Percentiles rank a stretch among this genome's conserved stretches.
Conservation (phyloP, 2,888 invertebrate genomes). For the Rhogogaster chlorosoma region DNA sequence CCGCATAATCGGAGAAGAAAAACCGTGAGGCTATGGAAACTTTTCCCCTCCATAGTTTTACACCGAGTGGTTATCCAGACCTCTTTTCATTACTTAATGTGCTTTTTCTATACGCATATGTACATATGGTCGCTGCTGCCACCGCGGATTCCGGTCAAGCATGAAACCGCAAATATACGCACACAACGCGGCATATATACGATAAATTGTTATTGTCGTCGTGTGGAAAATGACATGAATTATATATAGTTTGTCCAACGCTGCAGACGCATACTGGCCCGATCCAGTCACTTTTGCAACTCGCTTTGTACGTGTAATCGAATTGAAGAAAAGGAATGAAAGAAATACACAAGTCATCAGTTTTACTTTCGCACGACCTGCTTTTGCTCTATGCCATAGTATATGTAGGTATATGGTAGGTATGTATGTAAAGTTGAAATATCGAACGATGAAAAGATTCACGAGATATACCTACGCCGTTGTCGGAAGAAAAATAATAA, state of each 20-base stretch:
- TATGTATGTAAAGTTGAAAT: background rate
- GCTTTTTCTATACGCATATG: background rate
- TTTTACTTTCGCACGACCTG: slow-evolving; percentile 28
- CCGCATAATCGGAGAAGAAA: background rate
- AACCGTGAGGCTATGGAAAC: background rate
- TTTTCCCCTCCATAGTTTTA: background rate
- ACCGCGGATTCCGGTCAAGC: background rate
- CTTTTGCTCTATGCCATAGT: background rate
- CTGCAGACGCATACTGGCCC: background rate
- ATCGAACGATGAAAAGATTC: background rate
- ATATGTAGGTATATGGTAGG: background rate
- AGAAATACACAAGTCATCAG: slow-evolving; percentile 18
- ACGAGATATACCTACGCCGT: background rate
- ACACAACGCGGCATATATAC: no score
- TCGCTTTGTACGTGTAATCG: background rate
- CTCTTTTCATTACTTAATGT: background rate
- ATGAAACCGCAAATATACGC: background rate
- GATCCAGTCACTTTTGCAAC: background rate
- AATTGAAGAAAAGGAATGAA: background rate
- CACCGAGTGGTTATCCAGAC: background rate
- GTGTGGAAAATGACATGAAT: background rate
- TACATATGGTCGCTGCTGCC: background rate
- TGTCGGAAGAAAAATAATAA: background rate
- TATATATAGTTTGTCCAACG: background rate
- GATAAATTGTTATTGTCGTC: background rate